A percentile compares a stretch with the other conserved stretches of the same genome.
Evolutionary conservation across 2,113 vertebrate genomes (phyloP).

Genomic region (Nematolebias whitei): DNA sequence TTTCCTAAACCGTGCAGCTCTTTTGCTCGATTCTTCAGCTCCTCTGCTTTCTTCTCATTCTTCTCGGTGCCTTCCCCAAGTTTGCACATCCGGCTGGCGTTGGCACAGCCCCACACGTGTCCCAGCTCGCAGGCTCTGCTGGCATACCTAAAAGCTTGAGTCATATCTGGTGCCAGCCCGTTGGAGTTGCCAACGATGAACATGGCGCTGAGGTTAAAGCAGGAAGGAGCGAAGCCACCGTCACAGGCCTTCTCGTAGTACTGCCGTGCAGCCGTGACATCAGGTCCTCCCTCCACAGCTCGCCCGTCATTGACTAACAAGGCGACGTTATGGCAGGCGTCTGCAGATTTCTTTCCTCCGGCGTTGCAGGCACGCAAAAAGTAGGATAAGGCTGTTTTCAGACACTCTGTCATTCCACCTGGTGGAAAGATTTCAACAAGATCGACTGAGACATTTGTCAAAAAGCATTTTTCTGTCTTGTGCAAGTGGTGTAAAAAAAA

Average conservation of each 20-base stretch:
- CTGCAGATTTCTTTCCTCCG: constrained; percentile 86
- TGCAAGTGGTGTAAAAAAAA: neutral
- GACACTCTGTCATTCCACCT: constrained; percentile 87
- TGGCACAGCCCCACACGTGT: constrained; percentile 93
- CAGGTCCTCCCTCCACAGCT: constrained; percentile 72
- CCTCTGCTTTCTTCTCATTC: constrained; percentile 87
- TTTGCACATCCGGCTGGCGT: constrained; percentile 95
- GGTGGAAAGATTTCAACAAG: constrained; percentile 10
- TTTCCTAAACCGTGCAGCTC: constrained; percentile 83
- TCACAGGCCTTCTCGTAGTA: constrained; percentile 90
- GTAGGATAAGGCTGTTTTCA: constrained; percentile 87
- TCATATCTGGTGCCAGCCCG: constrained; percentile 86
- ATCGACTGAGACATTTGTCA: neutral
- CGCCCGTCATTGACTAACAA: constrained; percentile 87
- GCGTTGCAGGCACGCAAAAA: constrained; percentile 87
- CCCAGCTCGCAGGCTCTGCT: constrained; percentile 90
- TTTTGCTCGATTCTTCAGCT: constrained; percentile 88
- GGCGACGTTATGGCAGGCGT: constrained; percentile 89
- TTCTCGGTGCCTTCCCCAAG: constrained; percentile 89
- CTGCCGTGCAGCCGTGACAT: constrained; percentile 78
- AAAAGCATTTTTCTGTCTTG: too few relatives aligned
- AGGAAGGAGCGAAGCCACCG: constrained; percentile 86
- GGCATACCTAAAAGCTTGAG: constrained; percentile 84
- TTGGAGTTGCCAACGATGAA: constrained; percentile 85
- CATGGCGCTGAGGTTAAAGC: constrained; percentile 90